Percentiles rank a stretch among this genome's conserved stretches.
Conservation (phyloP, 2,797 vertebrate species). For the Trematomus bernacchii region DNA sequence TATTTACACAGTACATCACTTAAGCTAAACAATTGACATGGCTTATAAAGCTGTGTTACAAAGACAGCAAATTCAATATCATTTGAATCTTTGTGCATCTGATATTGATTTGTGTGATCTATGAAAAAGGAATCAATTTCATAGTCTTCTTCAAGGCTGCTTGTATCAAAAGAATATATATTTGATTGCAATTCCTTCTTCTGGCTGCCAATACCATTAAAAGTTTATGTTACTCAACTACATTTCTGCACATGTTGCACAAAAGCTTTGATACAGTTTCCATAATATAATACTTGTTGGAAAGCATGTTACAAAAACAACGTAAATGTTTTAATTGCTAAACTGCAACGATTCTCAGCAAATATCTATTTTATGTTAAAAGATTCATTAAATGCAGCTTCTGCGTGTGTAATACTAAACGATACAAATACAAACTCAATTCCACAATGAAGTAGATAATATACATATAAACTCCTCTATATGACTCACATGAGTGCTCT, state of each 20-base stretch:
- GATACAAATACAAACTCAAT: background rate
- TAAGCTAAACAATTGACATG: slow-evolving; percentile 69
- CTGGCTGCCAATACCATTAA: slow-evolving; percentile 35
- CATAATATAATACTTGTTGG: slow-evolving; percentile 8
- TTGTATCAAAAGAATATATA: slow-evolving; percentile 46
- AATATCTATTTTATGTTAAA: background rate
- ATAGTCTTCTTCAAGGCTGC: slow-evolving; percentile 63
- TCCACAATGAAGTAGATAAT: background rate
- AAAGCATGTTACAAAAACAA: background rate
- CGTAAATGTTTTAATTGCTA: slow-evolving; percentile 20
- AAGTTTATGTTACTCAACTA: slow-evolving; percentile 34
- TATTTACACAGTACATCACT: slow-evolving; percentile 65
- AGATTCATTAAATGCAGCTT: slow-evolving; percentile 5
- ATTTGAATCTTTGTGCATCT: slow-evolving; percentile 77
- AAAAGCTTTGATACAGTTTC: slow-evolving; percentile 12
- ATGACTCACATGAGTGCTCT: background rate
- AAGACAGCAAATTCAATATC: slow-evolving; percentile 71
- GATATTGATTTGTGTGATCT: slow-evolving; percentile 77
- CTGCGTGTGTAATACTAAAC: background rate
- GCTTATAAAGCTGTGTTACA: slow-evolving; percentile 56
- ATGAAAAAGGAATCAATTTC: slow-evolving; percentile 78
- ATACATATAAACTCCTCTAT: background rate
- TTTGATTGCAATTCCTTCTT: slow-evolving; percentile 32
- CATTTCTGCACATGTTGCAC: slow-evolving; percentile 5
- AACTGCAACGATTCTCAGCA: background rate